These are phyloP conservation scores for Dicentrarchus labrax DNA, from an alignment of 2,113 vertebrate species.

Conservation along the genomic window DNA sequence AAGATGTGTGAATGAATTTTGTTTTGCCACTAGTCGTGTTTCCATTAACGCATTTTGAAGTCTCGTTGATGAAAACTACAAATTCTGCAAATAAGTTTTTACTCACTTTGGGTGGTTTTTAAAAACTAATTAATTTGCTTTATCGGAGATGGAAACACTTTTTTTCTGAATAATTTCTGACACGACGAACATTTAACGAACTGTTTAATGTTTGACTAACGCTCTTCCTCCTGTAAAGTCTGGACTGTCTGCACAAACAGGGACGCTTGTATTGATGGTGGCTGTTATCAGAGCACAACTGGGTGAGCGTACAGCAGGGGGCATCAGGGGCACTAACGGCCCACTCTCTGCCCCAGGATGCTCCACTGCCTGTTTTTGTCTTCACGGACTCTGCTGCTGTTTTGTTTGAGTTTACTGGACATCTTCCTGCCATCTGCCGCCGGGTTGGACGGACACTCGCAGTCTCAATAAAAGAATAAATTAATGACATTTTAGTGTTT, in stretches of 20 bases:
- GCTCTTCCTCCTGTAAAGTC: not conserved
- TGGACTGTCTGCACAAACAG: not conserved
- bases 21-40: not conserved
- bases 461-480: not conserved
- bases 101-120: no score
- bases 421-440: conserved; percentile 62
- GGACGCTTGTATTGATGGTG: conserved; percentile 29
- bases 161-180: no score
- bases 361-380: conserved; percentile 50
- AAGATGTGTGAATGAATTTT: not conserved
- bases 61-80: no score
- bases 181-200: no score
- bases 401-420: conserved; percentile 63
- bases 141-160: no score
- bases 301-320: conserved; percentile 55
- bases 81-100: no score
- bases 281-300: conserved; percentile 31
- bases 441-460: not conserved
- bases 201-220: no score
- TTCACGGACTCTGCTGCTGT: conserved; percentile 25
- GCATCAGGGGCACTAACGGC: conserved; percentile 54
- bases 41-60: no score
- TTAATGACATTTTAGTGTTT: no score
- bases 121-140: no score
- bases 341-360: conserved; percentile 34